phyloP scores from a whole-genome alignment of 2,113 vertebrate species.

The Pristiophorus japonicus region DNA sequence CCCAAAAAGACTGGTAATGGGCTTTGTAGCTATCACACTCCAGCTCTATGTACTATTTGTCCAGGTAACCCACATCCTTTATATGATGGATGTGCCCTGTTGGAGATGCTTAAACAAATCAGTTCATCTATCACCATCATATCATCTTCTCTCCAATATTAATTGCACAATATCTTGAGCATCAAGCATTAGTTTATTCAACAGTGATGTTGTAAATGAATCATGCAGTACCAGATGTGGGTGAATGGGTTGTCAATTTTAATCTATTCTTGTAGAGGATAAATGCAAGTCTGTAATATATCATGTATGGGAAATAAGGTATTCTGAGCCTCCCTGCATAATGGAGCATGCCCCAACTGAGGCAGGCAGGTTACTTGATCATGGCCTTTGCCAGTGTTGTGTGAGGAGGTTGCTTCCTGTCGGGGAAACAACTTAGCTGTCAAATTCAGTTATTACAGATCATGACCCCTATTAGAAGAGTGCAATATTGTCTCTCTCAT shows the following conservation, averaged over 20 bases:
- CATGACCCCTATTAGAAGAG: neutral
- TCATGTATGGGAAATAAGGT: neutral
- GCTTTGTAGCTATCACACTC: neutral
- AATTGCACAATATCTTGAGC: neutral
- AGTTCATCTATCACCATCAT: neutral
- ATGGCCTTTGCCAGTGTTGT: neutral
- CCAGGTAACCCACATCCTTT: neutral
- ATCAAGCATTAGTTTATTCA: neutral
- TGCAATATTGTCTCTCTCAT: neutral
- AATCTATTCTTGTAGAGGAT: neutral
- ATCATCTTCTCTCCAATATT: neutral
- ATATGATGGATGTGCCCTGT: neutral
- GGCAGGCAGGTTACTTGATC: neutral
- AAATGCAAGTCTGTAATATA: neutral
- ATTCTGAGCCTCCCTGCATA: neutral
- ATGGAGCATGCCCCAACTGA: neutral
- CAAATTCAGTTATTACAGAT: neutral
- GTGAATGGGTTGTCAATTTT: neutral
- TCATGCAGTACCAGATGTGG: neutral
- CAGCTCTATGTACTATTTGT: neutral
- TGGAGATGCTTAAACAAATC: neutral
- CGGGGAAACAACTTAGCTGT: neutral
- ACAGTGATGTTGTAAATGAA: neutral
- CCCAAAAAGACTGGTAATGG: neutral
- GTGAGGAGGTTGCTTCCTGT: neutral